Base-by-base conservation (phyloP, 2,113 vertebrate species). In the Takifugu bimaculatus region DNA sequence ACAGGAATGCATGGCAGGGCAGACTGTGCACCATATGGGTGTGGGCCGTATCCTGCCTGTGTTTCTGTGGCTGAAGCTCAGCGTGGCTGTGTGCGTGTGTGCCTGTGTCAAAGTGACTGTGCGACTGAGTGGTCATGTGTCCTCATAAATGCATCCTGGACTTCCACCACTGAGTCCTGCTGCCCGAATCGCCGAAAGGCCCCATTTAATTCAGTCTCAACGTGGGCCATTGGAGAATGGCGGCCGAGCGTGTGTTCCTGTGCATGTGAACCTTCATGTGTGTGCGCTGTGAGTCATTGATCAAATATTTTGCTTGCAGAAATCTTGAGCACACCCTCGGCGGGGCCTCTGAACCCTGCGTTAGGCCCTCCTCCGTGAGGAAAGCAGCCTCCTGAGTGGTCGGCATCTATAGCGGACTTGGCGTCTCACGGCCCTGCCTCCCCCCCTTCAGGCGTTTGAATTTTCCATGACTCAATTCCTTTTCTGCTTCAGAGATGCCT, bases 231-330 rank as follows among this genome's bases (percentile, higher is more conserved):
- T 43, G 60, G 53, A 69, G 69, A 60, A 50, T 59, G 55, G 68
- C 14, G 20, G 47, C 3, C 35, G 39, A 20, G 28, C 42, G 57
- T 43, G 68, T 26, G 26, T 20, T 62, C 45, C 43, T 49, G 26
- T 32, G 32, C 14, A 27, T 59, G 12, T 45, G 53, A 43, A 26
- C 35, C 35, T n/a, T 13, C 43, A 53, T 65, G 71, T 77, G 75
- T 54, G 80, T 72, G 43, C 74, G 68, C 67, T 75, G 75, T 91
- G 91, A 92, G 75, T 92, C 90, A 91, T 80, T 87, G 84, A 91
- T 90, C 73, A 90, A 89, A 86, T 87, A 91, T 92, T 89, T 91
- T 75, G 73, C 88, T 82, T 78, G 69, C 84, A 65, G 60, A 77
- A 81, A 77, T 78, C 75, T 57, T 2, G 60, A 72, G 64, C 65